phyloP scores from a whole-genome alignment of 2,888 invertebrate genomes.

The Noctua janthe region DNA sequence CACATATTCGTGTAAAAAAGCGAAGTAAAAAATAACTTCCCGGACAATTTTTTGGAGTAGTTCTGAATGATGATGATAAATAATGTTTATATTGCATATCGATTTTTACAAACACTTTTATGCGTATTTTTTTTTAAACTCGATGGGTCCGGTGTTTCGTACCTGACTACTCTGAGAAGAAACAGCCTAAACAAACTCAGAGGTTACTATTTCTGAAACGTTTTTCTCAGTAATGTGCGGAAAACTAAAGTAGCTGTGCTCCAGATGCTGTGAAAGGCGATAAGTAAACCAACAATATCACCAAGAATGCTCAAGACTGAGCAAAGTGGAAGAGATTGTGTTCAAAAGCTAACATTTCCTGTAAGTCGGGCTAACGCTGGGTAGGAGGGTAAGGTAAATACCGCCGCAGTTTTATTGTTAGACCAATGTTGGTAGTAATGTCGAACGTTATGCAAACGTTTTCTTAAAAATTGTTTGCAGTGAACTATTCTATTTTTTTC shows the following conservation, averaged over 20 bases:
- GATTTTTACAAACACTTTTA: no score
- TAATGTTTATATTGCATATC: no score
- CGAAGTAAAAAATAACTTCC: not conserved
- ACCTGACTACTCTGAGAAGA: no score
- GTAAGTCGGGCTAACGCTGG: slow-evolving; percentile 7
- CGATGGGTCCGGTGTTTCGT: no score
- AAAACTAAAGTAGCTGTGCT: slow-evolving; percentile 2
- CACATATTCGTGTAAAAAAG: not conserved
- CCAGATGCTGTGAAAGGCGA: slow-evolving; percentile 36
- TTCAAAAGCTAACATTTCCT: slow-evolving; percentile 32
- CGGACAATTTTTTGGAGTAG: not conserved
- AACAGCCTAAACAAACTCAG: no score
- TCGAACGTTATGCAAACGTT: not conserved
- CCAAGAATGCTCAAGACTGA: slow-evolving; percentile 31
- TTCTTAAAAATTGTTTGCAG: not conserved
- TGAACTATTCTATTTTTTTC: not conserved
- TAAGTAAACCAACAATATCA: slow-evolving; percentile 40
- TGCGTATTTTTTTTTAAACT: no score
- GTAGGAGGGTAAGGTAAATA: not conserved
- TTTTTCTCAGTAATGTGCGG: not conserved
- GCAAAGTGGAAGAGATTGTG: slow-evolving; percentile 37
- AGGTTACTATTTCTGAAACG: not conserved
- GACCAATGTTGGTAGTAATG: not conserved
- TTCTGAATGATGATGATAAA: no score
- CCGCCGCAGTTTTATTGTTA: not conserved